These are phyloP conservation scores for Xenops minutus DNA, from an alignment of 2,797 vertebrate genomes.

Conservation along the genomic window DNA sequence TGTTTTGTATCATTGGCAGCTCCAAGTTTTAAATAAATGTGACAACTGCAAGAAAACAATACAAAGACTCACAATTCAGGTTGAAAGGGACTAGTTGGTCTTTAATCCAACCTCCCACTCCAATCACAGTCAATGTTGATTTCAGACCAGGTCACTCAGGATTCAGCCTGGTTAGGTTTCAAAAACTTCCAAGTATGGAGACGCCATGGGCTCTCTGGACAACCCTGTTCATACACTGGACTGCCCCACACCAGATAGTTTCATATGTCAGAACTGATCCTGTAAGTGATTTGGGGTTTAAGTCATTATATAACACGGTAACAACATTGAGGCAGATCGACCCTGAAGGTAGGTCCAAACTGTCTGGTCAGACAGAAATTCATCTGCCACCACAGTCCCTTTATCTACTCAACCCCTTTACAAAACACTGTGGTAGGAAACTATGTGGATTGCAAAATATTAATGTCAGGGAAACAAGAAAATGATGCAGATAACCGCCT, in stretches of 20 bases:
- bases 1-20: neutral
- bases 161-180: neutral
- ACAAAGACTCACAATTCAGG: neutral
- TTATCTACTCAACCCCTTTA: neutral
- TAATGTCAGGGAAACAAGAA: conserved; percentile 21
- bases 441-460: conserved; percentile 40
- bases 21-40: conserved; percentile 12
- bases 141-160: neutral
- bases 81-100: neutral
- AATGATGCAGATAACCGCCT: conserved; percentile 24
- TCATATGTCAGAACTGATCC: neutral
- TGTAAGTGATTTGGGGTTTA: neutral
- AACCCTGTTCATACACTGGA: neutral
- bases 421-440: conserved; percentile 33
- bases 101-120: neutral
- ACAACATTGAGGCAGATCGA: neutral
- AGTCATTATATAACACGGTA: neutral
- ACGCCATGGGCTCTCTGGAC: neutral
- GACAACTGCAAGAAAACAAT: neutral
- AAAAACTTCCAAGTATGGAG: neutral
- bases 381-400: neutral
- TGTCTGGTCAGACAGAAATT: neutral
- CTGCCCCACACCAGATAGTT: neutral
- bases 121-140: neutral
- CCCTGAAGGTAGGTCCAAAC: neutral